Percentiles rank a stretch among this genome's conserved stretches.
Evolutionary conservation across 2,888 invertebrate species (phyloP).

Genomic region (Phorcus lineatus): DNA sequence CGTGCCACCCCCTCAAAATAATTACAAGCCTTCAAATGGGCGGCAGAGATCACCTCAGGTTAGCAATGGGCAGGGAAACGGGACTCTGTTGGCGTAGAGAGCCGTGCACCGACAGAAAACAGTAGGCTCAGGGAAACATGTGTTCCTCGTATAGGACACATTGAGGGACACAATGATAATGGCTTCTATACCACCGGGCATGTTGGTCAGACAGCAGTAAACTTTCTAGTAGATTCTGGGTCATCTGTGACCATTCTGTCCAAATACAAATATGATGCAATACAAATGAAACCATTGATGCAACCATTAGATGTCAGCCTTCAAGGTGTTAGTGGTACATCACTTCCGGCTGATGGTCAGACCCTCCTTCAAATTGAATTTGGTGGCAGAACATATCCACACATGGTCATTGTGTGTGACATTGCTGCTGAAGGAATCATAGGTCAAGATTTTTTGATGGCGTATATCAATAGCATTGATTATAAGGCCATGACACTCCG

Average conservation of each 20-base stretch:
- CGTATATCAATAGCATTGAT: background rate
- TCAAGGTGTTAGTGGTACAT: too few species aligned
- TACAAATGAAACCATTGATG: background rate
- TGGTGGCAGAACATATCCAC: background rate
- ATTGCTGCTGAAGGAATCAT: background rate
- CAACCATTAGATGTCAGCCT: too few species aligned
- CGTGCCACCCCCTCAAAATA: background rate
- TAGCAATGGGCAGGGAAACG: conserved; percentile 14
- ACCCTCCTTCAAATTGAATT: background rate
- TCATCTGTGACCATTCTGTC: conserved; percentile 30
- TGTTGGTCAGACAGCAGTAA: conserved; percentile 1
- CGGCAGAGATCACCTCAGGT: background rate
- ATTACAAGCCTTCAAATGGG: background rate
- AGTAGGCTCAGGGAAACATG: background rate
- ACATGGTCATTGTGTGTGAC: background rate
- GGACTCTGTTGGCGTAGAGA: background rate
- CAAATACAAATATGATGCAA: background rate
- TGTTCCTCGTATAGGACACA: background rate
- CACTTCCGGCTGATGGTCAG: background rate
- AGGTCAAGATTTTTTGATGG: conserved; percentile 1
- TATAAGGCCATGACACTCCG: background rate
- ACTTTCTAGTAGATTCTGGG: conserved; percentile 34
- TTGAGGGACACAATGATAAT: background rate
- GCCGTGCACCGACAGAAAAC: background rate
- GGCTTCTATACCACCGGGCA: conserved; percentile 6